Conservation (phyloP, 2,888 invertebrate genomes). For the Neoscelio sp. region DNA sequence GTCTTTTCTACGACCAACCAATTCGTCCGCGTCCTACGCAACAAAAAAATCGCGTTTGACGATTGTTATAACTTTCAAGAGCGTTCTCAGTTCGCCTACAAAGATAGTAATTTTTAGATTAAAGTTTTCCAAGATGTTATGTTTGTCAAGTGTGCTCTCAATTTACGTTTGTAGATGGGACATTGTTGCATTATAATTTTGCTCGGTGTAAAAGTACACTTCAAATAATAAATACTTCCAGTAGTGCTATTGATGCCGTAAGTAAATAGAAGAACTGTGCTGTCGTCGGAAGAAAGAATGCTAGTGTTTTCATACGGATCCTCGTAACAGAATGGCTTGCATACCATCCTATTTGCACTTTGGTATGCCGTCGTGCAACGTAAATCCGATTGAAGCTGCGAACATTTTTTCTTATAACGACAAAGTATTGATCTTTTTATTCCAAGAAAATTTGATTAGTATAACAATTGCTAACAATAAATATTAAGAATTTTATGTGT, state of each 20-base stretch:
- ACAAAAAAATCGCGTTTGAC: too few species aligned
- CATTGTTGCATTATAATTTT: constrained; percentile 26
- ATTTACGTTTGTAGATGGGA: constrained; percentile 5
- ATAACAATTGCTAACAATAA: neutral
- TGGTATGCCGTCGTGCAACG: constrained; percentile 40
- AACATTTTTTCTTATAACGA: constrained; percentile 29
- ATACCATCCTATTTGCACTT: constrained; percentile 44
- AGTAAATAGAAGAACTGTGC: constrained; percentile 32
- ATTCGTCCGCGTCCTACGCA: too few species aligned
- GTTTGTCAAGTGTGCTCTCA: neutral
- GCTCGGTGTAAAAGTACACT: constrained; percentile 20
- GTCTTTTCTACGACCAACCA: too few species aligned
- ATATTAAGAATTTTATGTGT: neutral
- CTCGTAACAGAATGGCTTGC: constrained; percentile 44
- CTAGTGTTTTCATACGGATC: constrained; percentile 47
- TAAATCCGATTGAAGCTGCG: constrained; percentile 40
- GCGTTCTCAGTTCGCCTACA: neutral
- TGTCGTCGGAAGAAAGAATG: constrained; percentile 44
- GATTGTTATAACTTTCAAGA: neutral
- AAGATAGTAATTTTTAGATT: constrained; percentile 3
- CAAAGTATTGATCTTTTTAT: constrained; percentile 1
- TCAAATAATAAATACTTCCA: constrained; percentile 45
- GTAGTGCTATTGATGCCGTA: constrained; percentile 29
- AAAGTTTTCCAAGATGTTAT: constrained; percentile 1
- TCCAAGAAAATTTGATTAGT: neutral